Evolutionary conservation across 2,888 invertebrate genomes (phyloP), one percentile per base, ranked within the genome.

Genomic region (Diadegma fenestrale): DNA sequence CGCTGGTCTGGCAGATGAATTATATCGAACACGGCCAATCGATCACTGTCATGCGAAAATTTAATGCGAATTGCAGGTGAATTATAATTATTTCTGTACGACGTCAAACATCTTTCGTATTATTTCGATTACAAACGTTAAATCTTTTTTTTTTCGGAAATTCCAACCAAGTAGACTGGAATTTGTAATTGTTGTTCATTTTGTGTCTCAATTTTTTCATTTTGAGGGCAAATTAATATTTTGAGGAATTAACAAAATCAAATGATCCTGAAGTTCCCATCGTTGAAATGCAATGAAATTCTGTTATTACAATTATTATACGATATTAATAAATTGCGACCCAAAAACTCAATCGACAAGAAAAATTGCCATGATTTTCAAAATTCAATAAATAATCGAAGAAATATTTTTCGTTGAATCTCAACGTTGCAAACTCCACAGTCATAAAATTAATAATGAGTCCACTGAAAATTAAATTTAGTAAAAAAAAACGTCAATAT

Each of bases 21-120:
- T 72, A 45, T 71, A 83, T 77, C 76, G 51, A 48, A 76, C 51
- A 26, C 37, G 17, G 30, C 45, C 51, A 19, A 71, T 85, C 61
- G 69, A 73, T 72, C 75, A 80, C 68, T 69, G 73, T 73, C 82
- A 61, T 41, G 54, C 43, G 69, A 83, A 63, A 61, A 82, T 73
- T 66, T 54, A 43, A 72, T 63, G 51, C 37, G 37, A 33, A 51
- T 33, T 37, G 12, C 43, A 64, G 51, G 77, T 58, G 45, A 66
- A 66, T 64, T 19, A 45, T 54, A 72, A 82, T 72, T 43, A 66
- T 82, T 58, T 1, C 45, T 26, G 10, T n/a, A 30, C 19, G 48
- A 69, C 69, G n/a, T 69, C 33, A 33, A 33, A 33, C 6, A 33
- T 54, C 22, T 12, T 12, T 14, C 12, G 12, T n/a, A 33, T 10